phyloP scores from a whole-genome alignment of 2,113 vertebrate genomes.

The Sardina pilchardus region DNA sequence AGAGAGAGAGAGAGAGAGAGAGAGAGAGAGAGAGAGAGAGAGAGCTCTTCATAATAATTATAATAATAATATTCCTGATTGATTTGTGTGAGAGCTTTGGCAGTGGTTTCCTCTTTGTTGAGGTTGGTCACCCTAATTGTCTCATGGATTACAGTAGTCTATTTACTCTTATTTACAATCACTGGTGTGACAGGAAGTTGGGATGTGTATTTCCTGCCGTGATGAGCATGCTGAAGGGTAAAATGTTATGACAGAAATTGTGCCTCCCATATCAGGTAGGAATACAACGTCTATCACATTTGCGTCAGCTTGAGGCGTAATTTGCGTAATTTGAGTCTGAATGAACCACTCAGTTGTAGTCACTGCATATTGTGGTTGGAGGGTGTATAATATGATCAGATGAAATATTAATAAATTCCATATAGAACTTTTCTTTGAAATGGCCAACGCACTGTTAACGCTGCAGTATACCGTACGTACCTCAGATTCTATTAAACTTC shows the following conservation, averaged over 20 bases:
- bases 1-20: conserved; percentile 43
- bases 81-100: conserved; percentile 32
- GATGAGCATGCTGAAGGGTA: conserved; percentile 25
- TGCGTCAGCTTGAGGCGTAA: no score
- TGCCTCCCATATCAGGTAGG: no score
- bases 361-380: no score
- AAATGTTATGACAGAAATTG: background rate
- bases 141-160: conserved; percentile 28
- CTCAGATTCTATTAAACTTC: no score
- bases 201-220: conserved; percentile 35
- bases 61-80: conserved; percentile 41
- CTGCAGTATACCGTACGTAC: no score
- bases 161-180: conserved; percentile 36
- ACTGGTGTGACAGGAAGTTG: conserved; percentile 35
- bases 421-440: no score
- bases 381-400: no score
- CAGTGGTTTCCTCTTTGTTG: background rate
- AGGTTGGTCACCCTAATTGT: conserved; percentile 15
- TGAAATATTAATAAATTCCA: no score
- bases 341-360: no score
- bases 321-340: no score
- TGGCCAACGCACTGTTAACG: no score
- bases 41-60: conserved; percentile 43
- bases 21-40: conserved; percentile 47
- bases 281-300: no score